Base-by-base conservation (phyloP, 2,113 vertebrate genomes). In the Machaerirhynchus nigripectus region DNA sequence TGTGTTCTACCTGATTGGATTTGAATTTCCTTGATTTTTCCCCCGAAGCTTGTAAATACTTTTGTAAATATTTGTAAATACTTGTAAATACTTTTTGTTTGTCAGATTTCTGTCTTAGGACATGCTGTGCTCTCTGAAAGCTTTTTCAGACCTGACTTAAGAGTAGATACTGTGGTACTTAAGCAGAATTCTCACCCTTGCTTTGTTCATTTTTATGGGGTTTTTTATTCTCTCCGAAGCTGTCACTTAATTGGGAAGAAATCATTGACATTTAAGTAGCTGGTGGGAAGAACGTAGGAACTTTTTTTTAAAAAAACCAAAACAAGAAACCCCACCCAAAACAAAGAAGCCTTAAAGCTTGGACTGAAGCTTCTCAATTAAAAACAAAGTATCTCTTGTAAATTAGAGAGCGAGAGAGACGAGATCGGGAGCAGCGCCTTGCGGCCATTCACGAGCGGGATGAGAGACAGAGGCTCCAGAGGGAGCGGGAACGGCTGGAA, bases 401-500 rank as follows among this genome's bases (percentile, higher is more conserved):
- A 50, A 78, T n/a, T 35, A 98, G 98, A n/a, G 98, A 98, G 56
- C 95, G 98, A 1, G 99, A 99, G 57, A 97, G 98, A 9, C 96
- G 98, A 3, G 99, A 99, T 61, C 97, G 99, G 4, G 99, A 99
- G 89, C 98, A 99, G 87, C 98, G 99, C 2, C 98, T 99, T 8
- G 98, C 99, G 11, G 98, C 99, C 30, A 98, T 99, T 83, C 98
- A 99, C 0, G 99, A 99, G 92, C 97, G 98, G 18, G 99, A 99
- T 47, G 99, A 99, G 91, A 97, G 98, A 10, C 99, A 99, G 44
- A 97, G 98, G 70, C 96, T 99, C 23, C 89, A 99, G 87, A 96
- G 98, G 15, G 99, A 99, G 87, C 98, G 99, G 15, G 96, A 98
- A 20, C 98, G 98, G 74, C 98, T 99, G 10, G 98, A 99, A 93